Evolutionary conservation across 2,888 invertebrate genomes (phyloP).

Genomic region (Teleiodes luculella): DNA sequence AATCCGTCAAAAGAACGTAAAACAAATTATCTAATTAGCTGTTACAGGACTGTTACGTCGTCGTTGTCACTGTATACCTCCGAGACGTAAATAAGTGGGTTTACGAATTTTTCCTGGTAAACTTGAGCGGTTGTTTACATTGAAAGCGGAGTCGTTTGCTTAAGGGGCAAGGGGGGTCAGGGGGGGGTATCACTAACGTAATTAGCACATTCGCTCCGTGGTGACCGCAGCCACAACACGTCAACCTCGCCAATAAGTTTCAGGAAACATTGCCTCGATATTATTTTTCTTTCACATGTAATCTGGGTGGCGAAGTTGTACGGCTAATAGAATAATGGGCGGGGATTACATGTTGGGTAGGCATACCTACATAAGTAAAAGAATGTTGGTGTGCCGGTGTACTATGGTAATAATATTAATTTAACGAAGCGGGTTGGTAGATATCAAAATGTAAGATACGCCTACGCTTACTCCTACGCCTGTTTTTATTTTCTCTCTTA

Average conservation of each 20-base stretch:
- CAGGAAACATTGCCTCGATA: not conserved
- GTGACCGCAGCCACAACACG: conserved; percentile 47
- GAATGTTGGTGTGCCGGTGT: too few species aligned
- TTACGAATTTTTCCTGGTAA: conserved; percentile 71
- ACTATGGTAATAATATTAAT: too few species aligned
- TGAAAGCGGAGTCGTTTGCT: conserved; percentile 72
- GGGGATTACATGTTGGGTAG: not conserved
- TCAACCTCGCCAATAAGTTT: conserved; percentile 16
- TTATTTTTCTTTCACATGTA: conserved; percentile 5
- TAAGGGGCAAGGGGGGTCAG: conserved; percentile 40
- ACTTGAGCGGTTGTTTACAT: conserved; percentile 71
- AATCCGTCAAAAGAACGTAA: not conserved
- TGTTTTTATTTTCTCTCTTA: too few species aligned
- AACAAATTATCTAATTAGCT: conserved; percentile 24
- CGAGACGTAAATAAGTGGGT: conserved; percentile 68
- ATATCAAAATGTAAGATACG: too few species aligned
- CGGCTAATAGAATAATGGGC: not conserved
- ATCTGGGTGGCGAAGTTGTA: conserved; percentile 4
- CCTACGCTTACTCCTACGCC: too few species aligned
- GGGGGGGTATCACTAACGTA: conserved; percentile 58
- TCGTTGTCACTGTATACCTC: conserved; percentile 57
- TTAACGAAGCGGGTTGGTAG: too few species aligned
- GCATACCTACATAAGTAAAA: too few species aligned
- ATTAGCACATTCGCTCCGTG: conserved; percentile 58
- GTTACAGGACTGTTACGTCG: conserved; percentile 35